These are phyloP conservation scores for Drosophila sordidapex DNA, from an alignment of 2,888 invertebrate genomes.

Conservation along the genomic window DNA sequence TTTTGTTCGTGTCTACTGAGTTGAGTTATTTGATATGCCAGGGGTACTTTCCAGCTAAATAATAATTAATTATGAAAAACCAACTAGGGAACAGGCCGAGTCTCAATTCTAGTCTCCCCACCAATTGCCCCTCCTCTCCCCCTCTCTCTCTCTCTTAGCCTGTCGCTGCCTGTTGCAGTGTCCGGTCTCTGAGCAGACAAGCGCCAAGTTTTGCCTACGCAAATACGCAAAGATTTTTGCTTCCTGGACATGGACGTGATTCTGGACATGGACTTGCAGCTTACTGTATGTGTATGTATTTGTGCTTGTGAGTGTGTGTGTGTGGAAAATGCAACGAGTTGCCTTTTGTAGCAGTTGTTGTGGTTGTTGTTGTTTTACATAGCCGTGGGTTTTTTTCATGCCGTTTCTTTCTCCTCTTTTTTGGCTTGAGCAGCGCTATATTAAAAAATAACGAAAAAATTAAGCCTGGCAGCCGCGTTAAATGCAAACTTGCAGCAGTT, in stretches of 20 bases:
- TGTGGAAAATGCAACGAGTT: slow-evolving; percentile 45
- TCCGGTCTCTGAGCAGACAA: slow-evolving; percentile 46
- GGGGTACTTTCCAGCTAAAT: slow-evolving; percentile 71
- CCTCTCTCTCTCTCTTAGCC: neutral
- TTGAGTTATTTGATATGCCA: slow-evolving; percentile 61
- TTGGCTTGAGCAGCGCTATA: slow-evolving; percentile 56
- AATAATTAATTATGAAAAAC: slow-evolving; percentile 78
- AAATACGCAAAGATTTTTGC: slow-evolving; percentile 72
- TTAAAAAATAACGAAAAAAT: slow-evolving; percentile 75
- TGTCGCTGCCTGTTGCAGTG: neutral
- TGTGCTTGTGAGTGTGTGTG: slow-evolving; percentile 29
- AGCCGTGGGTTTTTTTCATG: slow-evolving; percentile 76
- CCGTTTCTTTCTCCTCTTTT: slow-evolving; percentile 46
- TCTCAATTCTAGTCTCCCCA: slow-evolving; percentile 37
- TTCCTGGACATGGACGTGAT: slow-evolving; percentile 70
- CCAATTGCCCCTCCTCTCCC: neutral
- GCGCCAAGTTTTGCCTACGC: slow-evolving; percentile 80
- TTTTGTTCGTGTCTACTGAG: slow-evolving; percentile 19
- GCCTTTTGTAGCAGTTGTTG: slow-evolving; percentile 42
- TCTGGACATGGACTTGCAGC: slow-evolving; percentile 52
- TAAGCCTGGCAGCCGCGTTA: slow-evolving; percentile 82
- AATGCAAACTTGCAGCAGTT: slow-evolving; percentile 78
- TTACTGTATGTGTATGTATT: slow-evolving; percentile 22
- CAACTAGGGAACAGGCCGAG: slow-evolving; percentile 42
- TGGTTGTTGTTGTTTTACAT: slow-evolving; percentile 52